A percentile compares a stretch with the other conserved stretches of the same genome.
These are phyloP conservation scores for Campylorhamphus procurvoides DNA, from an alignment of 2,113 vertebrate genomes.

Conservation along the genomic window DNA sequence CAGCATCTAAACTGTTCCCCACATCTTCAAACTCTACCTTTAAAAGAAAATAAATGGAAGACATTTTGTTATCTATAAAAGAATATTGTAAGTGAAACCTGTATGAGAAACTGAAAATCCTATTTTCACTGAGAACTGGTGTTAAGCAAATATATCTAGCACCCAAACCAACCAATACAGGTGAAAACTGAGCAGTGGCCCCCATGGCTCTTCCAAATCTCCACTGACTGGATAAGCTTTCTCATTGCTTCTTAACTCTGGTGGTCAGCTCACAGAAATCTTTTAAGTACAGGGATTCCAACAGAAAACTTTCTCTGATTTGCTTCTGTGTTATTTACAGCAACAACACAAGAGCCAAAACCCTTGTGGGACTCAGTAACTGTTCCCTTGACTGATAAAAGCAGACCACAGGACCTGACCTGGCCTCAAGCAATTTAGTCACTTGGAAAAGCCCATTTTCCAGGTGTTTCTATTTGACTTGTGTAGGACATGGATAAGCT, in stretches of 20 bases:
- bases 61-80: background rate
- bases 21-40: slow-evolving; percentile 71
- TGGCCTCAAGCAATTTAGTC: background rate
- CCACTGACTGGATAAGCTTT: background rate
- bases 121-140: background rate
- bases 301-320: background rate
- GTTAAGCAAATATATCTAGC: background rate
- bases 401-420: background rate
- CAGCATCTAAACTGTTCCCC: slow-evolving; percentile 59
- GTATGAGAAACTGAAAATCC: background rate
- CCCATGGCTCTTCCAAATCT: background rate
- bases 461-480: background rate
- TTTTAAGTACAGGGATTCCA: background rate
- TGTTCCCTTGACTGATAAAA: background rate
- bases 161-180: background rate
- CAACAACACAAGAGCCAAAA: background rate
- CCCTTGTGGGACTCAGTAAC: rapidly evolving
- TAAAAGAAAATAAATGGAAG: background rate
- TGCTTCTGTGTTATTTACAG: background rate
- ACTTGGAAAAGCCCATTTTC: background rate
- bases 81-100: background rate
- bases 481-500: background rate
- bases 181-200: background rate
- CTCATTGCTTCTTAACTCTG: background rate
- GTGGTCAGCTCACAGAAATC: background rate